A percentile compares a stretch with the other conserved stretches of the same genome.
Conservation (phyloP, 2,888 invertebrate genomes). For the Osmoderma eremita region DNA sequence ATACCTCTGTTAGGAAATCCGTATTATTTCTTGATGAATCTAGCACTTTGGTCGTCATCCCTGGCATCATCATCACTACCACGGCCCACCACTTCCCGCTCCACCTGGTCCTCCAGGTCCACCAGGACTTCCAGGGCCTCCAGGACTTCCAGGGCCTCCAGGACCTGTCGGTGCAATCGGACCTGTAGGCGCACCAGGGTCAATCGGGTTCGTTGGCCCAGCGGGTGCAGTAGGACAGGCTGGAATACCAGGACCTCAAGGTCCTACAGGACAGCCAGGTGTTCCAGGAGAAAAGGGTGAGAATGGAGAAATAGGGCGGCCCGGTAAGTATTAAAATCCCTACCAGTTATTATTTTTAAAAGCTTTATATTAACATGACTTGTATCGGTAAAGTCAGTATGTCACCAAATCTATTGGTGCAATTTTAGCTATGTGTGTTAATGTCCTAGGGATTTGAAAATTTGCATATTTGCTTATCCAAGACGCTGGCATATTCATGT, state of each 20-base stretch:
- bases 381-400: no score
- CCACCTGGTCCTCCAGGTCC: neutral
- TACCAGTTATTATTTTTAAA: no score
- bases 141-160: slow-evolving; percentile 11
- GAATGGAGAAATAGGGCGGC: neutral
- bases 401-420: no score
- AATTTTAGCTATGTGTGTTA: no score
- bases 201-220: neutral
- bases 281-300: slow-evolving; percentile 5
- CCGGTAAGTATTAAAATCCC: no score
- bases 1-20: no score
- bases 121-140: slow-evolving; percentile 8
- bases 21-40: no score
- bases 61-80: slow-evolving; percentile 5
- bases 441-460: no score
- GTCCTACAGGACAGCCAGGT: slow-evolving; percentile 6
- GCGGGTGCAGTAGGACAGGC: neutral
- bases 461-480: no score
- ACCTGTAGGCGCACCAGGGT: neutral
- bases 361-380: no score
- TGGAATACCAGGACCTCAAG: slow-evolving; percentile 4
- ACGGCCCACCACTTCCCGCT: neutral
- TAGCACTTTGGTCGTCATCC: neutral
- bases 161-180: neutral
- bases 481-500: no score